phyloP scores from a whole-genome alignment of 2,797 vertebrate species.

The Galago senegalensis region DNA sequence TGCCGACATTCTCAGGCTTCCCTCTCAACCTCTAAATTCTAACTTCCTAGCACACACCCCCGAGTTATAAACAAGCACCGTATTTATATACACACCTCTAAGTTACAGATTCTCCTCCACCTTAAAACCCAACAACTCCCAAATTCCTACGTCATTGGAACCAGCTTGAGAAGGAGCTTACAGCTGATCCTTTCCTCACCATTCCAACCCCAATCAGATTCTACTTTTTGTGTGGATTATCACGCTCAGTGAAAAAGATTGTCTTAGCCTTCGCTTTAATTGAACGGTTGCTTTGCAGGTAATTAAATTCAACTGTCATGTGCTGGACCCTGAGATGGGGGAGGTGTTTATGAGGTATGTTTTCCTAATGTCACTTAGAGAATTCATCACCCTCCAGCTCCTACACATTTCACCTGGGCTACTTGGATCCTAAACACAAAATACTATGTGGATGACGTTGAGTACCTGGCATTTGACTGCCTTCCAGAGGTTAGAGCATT shows the following conservation, averaged over 20 bases:
- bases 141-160: neutral
- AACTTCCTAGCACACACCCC: neutral
- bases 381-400: neutral
- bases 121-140: neutral
- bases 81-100: neutral
- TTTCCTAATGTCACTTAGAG: constrained; percentile 15
- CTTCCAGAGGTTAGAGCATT: neutral
- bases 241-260: neutral
- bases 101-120: neutral
- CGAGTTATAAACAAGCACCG: neutral
- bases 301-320: constrained; percentile 1
- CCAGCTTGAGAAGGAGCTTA: neutral
- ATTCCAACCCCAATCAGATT: neutral
- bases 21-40: neutral
- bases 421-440: constrained; percentile 36
- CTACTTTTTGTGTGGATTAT: neutral
- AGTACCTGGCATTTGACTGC: neutral
- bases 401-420: neutral
- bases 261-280: neutral
- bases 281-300: neutral
- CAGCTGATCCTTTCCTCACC: neutral
- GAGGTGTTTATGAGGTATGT: neutral
- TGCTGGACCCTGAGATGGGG: neutral
- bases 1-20: neutral
- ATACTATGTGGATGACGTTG: neutral